Base-by-base conservation (phyloP, 2,797 vertebrate species). In the Pygocentrus nattereri region DNA sequence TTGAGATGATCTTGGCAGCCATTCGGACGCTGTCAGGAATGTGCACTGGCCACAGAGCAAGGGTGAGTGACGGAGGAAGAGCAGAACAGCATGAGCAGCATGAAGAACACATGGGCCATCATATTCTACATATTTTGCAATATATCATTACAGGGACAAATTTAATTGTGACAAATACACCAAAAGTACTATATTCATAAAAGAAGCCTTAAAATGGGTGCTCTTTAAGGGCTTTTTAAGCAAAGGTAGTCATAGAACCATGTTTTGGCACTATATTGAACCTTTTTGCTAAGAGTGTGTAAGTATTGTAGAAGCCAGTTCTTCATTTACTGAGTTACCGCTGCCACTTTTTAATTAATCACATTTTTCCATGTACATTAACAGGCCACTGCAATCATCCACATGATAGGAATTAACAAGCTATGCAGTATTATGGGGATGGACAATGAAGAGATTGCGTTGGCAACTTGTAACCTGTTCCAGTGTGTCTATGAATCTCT, bases 1-100 rank as follows among this genome's bases (percentile, higher is more conserved):
- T 92, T 0, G 97, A 99, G 88, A 94, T 99, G 95, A 91, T 98
- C 83, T 90, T 99, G 76, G 96, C 97, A 50, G 96, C 97, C 0
- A 88, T 98, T 74, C 95, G 98, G 74, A 98, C 98, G 0, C 89
- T 99, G 77, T 96, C 98, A 0, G 97, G 95, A 88, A 96, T 99
- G 96, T 98, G 98, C 88, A 95, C 94, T 0, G 96, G 96, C 76
- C 98, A 99, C 87, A 95, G 93, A 87, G 96, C 98, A 25, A 92
- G 98, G 88, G 98, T 99, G 85, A 95, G 96, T 2, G 34, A 65
- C 6, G 0, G 16, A 30, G 54, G 3, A 16, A 61, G 61, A 64
- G 23, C 19, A 11, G 56, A 25, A 11, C 19, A 5, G 38, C 25
- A 59, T 19, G 3, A 8, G 0, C 15, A 30, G 49, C 8, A n/a